Evolutionary conservation across 2,797 vertebrate species (phyloP).

Genomic region (Sarcoramphus papa): DNA sequence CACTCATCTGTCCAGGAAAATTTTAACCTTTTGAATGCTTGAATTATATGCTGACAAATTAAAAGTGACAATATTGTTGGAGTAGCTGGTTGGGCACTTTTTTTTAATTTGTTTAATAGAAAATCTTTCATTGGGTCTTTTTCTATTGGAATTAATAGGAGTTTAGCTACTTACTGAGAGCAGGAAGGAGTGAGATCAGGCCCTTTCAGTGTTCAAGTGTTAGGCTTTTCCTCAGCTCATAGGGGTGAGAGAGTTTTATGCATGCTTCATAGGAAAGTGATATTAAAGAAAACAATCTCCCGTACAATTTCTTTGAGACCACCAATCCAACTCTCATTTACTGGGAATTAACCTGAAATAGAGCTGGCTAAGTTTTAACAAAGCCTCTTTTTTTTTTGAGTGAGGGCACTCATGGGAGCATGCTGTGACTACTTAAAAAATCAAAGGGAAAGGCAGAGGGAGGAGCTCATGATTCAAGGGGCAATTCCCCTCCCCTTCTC

Average conservation of each 20-base stretch:
- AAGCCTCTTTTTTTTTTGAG: not conserved
- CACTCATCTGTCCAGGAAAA: not conserved
- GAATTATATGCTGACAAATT: not conserved
- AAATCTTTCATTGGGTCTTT: not conserved
- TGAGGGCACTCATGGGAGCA: not conserved
- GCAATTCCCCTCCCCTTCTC: no score
- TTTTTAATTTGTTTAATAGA: not conserved
- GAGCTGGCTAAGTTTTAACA: not conserved
- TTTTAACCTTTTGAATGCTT: not conserved
- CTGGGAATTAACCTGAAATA: not conserved
- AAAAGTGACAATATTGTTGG: not conserved
- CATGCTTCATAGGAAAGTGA: not conserved
- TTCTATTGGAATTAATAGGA: not conserved
- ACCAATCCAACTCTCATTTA: not conserved
- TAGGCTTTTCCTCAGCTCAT: not conserved
- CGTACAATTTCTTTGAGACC: not conserved
- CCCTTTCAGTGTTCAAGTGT: not conserved
- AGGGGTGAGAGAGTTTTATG: not conserved
- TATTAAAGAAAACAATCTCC: not conserved
- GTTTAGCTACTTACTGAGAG: not conserved
- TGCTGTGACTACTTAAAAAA: not conserved
- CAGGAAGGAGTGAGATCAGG: not conserved
- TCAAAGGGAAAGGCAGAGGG: not conserved
- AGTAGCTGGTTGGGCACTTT: not conserved
- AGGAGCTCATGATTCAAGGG: not conserved